phyloP scores from a whole-genome alignment of 2,113 vertebrate species.

The Leucosticte australis region DNA sequence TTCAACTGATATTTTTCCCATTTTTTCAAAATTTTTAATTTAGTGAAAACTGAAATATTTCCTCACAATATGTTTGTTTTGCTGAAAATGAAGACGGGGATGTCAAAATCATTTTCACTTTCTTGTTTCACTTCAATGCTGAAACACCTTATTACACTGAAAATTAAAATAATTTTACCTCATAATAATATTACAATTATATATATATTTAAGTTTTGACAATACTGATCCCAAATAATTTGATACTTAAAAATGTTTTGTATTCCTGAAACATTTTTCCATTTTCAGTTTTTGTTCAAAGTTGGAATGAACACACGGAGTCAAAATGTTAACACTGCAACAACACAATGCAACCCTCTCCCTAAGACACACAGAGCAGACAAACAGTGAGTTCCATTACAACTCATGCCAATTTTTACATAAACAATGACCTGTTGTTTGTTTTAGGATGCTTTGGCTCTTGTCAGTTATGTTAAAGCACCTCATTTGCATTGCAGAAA shows the following conservation, averaged over 20 bases:
- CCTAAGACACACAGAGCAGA: not conserved
- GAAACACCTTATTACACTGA: not conserved
- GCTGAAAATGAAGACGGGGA: not conserved
- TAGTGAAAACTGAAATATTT: not conserved
- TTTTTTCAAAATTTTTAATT: not conserved
- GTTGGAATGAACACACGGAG: not conserved
- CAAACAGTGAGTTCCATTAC: not conserved
- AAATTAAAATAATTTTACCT: not conserved
- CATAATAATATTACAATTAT: not conserved
- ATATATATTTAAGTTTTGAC: not conserved
- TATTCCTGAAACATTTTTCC: not conserved
- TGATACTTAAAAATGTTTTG: not conserved
- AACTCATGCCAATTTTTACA: not conserved
- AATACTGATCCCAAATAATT: not conserved
- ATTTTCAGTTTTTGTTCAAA: not conserved
- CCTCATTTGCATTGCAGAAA: not conserved
- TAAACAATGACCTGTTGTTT: not conserved
- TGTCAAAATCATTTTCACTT: not conserved
- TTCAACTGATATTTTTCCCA: not conserved
- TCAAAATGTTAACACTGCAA: not conserved
- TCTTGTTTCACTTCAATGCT: not conserved
- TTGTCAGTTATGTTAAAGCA: not conserved
- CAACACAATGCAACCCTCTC: fast-evolving
- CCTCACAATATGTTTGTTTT: not conserved
- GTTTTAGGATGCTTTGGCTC: not conserved